Conservation (phyloP, 2,888 invertebrate species). For the Amitus sp. region DNA sequence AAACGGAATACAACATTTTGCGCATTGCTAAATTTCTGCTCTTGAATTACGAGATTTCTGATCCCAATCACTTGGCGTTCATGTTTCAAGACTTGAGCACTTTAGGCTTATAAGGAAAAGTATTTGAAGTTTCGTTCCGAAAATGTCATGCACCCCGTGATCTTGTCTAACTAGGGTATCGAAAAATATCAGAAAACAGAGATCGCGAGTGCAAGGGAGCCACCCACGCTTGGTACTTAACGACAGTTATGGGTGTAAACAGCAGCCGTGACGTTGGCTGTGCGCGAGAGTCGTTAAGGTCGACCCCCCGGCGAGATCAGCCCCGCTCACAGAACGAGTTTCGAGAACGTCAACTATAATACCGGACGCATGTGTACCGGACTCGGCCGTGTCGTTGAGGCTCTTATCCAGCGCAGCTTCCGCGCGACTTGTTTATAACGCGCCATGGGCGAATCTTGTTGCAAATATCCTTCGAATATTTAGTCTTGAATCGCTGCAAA, state of each 20-base stretch:
- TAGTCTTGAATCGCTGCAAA: not conserved
- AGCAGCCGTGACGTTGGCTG: conserved; percentile 49
- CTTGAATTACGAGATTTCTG: too few species aligned
- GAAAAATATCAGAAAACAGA: conserved; percentile 4
- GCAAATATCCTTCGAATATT: conserved; percentile 2
- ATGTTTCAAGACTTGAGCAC: too few species aligned
- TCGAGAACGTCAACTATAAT: conserved; percentile 49
- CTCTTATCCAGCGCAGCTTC: conserved; percentile 38
- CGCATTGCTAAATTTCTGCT: too few species aligned
- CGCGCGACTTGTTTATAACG: conserved; percentile 4
- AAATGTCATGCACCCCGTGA: too few species aligned
- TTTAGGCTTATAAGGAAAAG: too few species aligned
- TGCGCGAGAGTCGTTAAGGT: conserved; percentile 55
- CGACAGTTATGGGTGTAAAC: conserved; percentile 58
- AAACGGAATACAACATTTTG: too few species aligned
- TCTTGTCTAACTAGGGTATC: too few species aligned
- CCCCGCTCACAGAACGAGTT: conserved; percentile 50
- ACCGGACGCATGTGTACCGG: conserved; percentile 49
- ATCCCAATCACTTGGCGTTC: too few species aligned
- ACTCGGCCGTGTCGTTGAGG: conserved; percentile 48
- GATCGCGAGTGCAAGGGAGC: conserved; percentile 35
- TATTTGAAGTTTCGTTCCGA: too few species aligned
- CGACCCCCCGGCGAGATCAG: conserved; percentile 53
- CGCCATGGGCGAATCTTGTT: conserved; percentile 4
- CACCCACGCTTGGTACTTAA: conserved; percentile 55